Conservation (phyloP, 30 jellyfish, hydroid and myxozoan species). For the Cassiopea andromeda region DNA sequence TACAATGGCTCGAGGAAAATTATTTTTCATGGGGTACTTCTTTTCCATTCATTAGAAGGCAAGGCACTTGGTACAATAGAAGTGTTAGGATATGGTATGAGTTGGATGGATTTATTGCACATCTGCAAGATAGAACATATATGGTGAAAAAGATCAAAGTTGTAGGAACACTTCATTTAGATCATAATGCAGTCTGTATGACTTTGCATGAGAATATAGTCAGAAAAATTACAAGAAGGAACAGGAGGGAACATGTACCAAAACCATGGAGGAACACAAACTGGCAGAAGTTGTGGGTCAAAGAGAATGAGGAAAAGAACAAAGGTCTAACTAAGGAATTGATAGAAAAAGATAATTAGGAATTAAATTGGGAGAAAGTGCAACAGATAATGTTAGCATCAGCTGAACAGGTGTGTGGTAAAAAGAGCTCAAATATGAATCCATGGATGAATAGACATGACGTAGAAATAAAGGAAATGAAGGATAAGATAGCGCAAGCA, state of each 20-base stretch:
- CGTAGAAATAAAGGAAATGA: background rate
- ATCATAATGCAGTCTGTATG: background rate
- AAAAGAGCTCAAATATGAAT: background rate
- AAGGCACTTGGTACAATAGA: background rate
- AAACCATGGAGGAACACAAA: background rate
- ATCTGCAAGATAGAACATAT: background rate
- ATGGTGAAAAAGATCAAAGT: background rate
- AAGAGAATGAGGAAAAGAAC: background rate
- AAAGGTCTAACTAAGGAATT: slow-evolving; percentile 1
- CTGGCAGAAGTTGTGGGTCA: background rate
- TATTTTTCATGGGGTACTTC: background rate
- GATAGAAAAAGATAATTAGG: background rate
- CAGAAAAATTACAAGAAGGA: too few species aligned
- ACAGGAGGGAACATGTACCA: too few species aligned
- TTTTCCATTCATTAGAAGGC: background rate
- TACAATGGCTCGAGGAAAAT: background rate
- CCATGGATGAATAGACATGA: slow-evolving; percentile 4
- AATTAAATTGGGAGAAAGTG: slow-evolving; percentile 1
- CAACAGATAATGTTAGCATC: background rate
- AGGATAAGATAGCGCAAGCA: slow-evolving; percentile 8
- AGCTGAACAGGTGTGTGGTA: slow-evolving; percentile 10
- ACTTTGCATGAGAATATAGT: background rate
- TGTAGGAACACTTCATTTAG: background rate
- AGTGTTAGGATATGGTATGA: slow-evolving; percentile 5
- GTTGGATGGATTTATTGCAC: background rate